phyloP scores from a whole-genome alignment of 2,113 vertebrate genomes.

The Bostrychus sinensis region DNA sequence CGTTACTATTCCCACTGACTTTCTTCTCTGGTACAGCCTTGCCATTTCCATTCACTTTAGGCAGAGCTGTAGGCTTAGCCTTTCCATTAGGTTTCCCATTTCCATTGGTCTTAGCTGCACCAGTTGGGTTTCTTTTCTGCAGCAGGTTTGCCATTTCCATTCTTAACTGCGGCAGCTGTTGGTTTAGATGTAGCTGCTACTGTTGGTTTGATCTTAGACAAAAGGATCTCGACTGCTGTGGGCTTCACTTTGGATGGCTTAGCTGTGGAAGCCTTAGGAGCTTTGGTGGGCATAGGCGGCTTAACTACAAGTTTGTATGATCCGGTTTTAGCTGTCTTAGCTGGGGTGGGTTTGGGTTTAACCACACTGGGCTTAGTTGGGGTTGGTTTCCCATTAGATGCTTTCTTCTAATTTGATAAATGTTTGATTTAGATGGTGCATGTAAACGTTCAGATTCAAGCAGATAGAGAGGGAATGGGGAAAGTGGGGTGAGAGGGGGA shows the following conservation, averaged over 20 bases:
- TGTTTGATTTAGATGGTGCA: conserved; percentile 58
- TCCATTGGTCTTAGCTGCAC: conserved; percentile 46
- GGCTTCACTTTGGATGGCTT: conserved; percentile 70
- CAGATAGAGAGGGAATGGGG: conserved; percentile 36
- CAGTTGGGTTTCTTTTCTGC: conserved; percentile 60
- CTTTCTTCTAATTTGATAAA: conserved; percentile 73
- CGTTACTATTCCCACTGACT: conserved; percentile 49
- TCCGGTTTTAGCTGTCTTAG: conserved; percentile 58
- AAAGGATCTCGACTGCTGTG: conserved; percentile 50
- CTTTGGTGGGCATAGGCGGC: conserved; percentile 59
- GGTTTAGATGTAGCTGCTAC: conserved; percentile 62
- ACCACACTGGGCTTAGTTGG: conserved; percentile 57
- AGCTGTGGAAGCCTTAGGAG: conserved; percentile 41
- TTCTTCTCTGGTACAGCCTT: conserved; percentile 64
- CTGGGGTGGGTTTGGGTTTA: conserved; percentile 65
- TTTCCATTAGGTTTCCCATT: conserved; percentile 54
- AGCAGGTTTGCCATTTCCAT: conserved; percentile 51
- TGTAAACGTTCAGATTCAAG: conserved; percentile 60
- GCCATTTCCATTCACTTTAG: conserved; percentile 62
- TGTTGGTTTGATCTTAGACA: conserved; percentile 75
- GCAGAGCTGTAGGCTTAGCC: conserved; percentile 63
- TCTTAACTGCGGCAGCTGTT: conserved; percentile 43
- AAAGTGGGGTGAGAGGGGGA: conserved; percentile 72
- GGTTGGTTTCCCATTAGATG: conserved; percentile 59
- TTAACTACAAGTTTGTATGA: conserved; percentile 67